A percentile compares a stretch with the other conserved stretches of the same genome.
These are phyloP conservation scores for Carassius carassius DNA, from an alignment of 2,113 vertebrate species.

Conservation along the genomic window DNA sequence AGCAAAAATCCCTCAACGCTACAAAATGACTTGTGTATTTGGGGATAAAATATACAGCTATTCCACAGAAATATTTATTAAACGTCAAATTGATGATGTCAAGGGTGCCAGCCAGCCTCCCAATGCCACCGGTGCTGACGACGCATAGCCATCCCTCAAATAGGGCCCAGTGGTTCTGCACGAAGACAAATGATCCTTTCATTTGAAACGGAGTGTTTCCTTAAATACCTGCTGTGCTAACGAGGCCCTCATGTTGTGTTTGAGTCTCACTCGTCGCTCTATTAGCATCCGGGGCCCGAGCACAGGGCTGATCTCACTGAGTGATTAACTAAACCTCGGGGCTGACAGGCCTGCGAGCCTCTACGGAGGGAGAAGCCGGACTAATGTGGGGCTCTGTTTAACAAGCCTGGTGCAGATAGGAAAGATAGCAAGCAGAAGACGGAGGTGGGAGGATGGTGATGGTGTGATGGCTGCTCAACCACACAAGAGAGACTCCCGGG, in stretches of 20 bases:
- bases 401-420: conserved; percentile 61
- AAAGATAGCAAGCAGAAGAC: conserved; percentile 22
- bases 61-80: conserved; percentile 65
- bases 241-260: conserved; percentile 64
- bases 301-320: conserved; percentile 70
- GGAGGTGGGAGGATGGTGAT: conserved; percentile 21
- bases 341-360: conserved; percentile 75
- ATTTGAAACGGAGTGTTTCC: conserved; percentile 78
- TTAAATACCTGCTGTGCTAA: conserved; percentile 81
- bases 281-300: conserved; percentile 74
- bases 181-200: conserved; percentile 77
- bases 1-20: conserved; percentile 57
- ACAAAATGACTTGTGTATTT: conserved; percentile 58
- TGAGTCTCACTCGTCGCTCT: conserved; percentile 69
- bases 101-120: conserved; percentile 57
- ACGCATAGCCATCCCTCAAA: conserved; percentile 51
- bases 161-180: conserved; percentile 53
- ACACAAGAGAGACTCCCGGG: conserved; percentile 45
- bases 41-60: conserved; percentile 62
- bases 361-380: conserved; percentile 65
- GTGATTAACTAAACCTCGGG: conserved; percentile 81
- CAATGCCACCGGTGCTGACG: conserved; percentile 49
- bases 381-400: conserved; percentile 75
- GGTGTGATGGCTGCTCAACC: conserved; percentile 35
- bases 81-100: conserved; percentile 70